Base-by-base conservation (phyloP, 2,888 invertebrate genomes). In the Mesorhabditis spiculigera region DNA sequence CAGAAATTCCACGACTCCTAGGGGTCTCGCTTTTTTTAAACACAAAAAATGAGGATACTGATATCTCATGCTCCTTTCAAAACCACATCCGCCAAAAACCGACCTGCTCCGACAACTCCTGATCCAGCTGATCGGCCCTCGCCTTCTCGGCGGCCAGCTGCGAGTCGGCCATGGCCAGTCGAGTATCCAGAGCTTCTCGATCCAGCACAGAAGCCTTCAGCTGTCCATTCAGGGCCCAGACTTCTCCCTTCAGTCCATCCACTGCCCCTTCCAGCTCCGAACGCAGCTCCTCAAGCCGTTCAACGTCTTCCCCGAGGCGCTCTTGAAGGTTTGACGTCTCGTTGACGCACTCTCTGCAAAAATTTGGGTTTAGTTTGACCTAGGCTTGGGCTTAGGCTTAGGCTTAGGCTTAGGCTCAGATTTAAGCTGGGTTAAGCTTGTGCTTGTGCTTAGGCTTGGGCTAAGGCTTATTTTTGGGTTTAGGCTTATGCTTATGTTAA, bases 171-270 rank as follows among this genome's bases (percentile, higher is more conserved):
- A 72, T 70, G 8, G 71, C 71, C 42, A 78, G 72, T 43, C 72
- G 68, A 16, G 77, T 76, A 64, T 75, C 71, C 4, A 78, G 67
- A 13, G 67, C 58, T 43, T 78, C 78, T 43, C 78, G 50, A 67
- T 78, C 78, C 63, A 78, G 61, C 50, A 78, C 71, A 5, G 75
- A 75, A 63, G 77, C 79, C 69, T 81, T 81, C 68, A 84, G 68
- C 62, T 83, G 78, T 42, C 78, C 78, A 69, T 84, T 84, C 5
- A 84, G 74, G 5, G 78, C 70, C 84, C 82, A 84, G 43, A 84
- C 77, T 70, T 83, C 83, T 28, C 78, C 81, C 71, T 81, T 79
- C 28, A 83, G 72, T 4, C 80, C 76, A 66, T 78, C 75, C 0
- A 82, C 81, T 4, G 83, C 81, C 8, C 71, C 78, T 69, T 82